Evolutionary conservation across 2,113 vertebrate species (phyloP).

Genomic region (Narcine bancroftii): DNA sequence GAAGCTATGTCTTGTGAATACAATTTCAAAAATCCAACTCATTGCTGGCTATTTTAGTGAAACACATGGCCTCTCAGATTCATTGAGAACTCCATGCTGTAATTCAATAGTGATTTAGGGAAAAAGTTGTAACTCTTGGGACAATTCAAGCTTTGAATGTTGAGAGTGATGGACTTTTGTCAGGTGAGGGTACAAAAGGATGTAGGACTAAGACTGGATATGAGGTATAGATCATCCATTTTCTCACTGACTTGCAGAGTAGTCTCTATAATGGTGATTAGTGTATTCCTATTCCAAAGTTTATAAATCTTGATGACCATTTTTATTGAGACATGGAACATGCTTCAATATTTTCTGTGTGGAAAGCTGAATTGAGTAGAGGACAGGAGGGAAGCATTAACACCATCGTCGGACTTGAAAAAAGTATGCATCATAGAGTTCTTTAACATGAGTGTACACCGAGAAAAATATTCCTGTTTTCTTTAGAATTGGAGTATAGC

Average conservation of each 20-base stretch:
- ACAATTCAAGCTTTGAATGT: not conserved
- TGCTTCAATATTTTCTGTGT: conserved; percentile 44
- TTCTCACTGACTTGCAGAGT: not conserved
- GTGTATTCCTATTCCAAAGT: not conserved
- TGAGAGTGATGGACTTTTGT: not conserved
- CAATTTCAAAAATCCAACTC: too few relatives aligned
- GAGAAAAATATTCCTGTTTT: not conserved
- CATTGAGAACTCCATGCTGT: not conserved
- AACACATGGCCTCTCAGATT: not conserved
- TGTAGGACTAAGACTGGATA: not conserved
- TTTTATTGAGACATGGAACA: conserved; percentile 39
- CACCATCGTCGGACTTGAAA: not conserved
- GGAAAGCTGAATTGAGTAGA: conserved; percentile 32
- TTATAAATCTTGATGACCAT: not conserved
- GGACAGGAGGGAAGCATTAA: not conserved
- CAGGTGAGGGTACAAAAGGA: not conserved
- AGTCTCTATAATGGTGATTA: not conserved
- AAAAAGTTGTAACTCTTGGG: not conserved
- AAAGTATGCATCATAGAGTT: not conserved
- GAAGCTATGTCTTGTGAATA: too few relatives aligned
- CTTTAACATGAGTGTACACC: not conserved
- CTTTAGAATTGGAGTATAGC: too few relatives aligned
- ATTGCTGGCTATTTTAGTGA: not conserved
- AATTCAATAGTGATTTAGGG: not conserved
- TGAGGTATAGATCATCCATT: not conserved